phyloP scores from a whole-genome alignment of 2,888 invertebrate genomes.

The Nomada fucata region DNA sequence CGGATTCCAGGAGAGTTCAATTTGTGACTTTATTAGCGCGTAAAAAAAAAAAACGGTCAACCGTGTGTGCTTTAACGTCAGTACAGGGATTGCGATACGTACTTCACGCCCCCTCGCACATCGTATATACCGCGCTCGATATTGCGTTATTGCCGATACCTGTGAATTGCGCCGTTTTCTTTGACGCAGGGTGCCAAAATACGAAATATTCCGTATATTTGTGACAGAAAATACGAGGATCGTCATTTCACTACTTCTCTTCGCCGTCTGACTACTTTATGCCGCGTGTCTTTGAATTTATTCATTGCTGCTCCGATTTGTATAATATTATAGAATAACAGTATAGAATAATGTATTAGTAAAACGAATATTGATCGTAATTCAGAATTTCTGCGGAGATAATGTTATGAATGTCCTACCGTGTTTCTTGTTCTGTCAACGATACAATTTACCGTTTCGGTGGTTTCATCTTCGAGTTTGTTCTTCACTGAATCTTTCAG shows the following conservation, averaged over 20 bases:
- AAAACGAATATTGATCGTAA: too few species aligned
- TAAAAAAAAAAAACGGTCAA: constrained; percentile 19
- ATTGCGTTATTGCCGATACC: not conserved
- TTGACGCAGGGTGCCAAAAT: not conserved
- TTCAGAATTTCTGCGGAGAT: too few species aligned
- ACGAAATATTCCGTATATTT: too few species aligned
- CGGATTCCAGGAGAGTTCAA: constrained; percentile 2
- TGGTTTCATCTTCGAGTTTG: not conserved
- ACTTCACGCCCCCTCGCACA: constrained; percentile 16
- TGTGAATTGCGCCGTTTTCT: not conserved
- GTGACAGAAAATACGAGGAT: too few species aligned
- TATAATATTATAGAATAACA: too few species aligned
- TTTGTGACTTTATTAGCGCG: constrained; percentile 26
- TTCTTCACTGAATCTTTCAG: constrained; percentile 3
- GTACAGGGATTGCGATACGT: constrained; percentile 7
- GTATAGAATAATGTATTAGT: too few species aligned
- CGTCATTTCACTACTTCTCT: too few species aligned
- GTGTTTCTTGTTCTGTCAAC: constrained; percentile 1
- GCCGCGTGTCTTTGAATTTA: too few species aligned
- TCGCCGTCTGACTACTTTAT: too few species aligned
- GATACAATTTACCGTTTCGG: constrained; percentile 11
- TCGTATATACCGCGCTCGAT: constrained; percentile 22
- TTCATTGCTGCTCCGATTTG: too few species aligned
- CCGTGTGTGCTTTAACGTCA: constrained; percentile 22
- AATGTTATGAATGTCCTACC: too few species aligned